Base-by-base conservation (phyloP, 2,888 invertebrate genomes). In the Zygothrica quintamaculata region DNA sequence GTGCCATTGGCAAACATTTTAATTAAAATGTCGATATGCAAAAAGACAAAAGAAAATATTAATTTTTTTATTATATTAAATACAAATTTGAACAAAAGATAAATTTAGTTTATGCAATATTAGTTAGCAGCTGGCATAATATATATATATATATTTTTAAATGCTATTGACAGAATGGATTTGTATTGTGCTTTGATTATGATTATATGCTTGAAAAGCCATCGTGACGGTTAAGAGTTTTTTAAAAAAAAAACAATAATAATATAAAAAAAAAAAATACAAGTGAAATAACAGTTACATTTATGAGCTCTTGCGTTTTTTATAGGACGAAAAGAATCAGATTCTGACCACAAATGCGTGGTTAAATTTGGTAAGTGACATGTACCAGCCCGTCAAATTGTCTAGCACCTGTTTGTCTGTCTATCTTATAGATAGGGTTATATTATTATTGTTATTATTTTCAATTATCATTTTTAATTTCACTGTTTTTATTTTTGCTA, bases 281-380 rank as follows among this genome's bases (percentile, higher is more conserved):
- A 59, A 61, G n/a, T n/a, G n/a, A n/a, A 55, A 58, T 61, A 51
- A 58, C 60, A 52, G 60, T 40, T 50, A 44, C 36, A 62, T 76
- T 69, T 65, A 70, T 62, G 77, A 82, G 79, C 56, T 74, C 76
- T 77, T 82, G 84, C 80, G 77, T 90, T 90, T 94, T 93, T 93
- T 95, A 92, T 95, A 99, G 98, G 98, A 99, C 93, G 99, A 99
- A 95, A 99, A 98, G 94, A 98, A 97, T 93, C 98, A 98, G 95
- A 97, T 98, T 93, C 95, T 98, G 93, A 97, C 97, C 92, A 97
- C 98, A 92, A 98, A 98, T 94, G 96, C 98, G 92, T 98, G 98
- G 98, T 95, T 98, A 92, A 97, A 97, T 93, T 94, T 98, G 97
- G 98, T 98, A 95, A 97, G 97, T 96, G 93, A 93, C 91, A 91